phyloP scores from a whole-genome alignment of 92 coral and sea anemone genomes.

The Actinernus sp. region DNA sequence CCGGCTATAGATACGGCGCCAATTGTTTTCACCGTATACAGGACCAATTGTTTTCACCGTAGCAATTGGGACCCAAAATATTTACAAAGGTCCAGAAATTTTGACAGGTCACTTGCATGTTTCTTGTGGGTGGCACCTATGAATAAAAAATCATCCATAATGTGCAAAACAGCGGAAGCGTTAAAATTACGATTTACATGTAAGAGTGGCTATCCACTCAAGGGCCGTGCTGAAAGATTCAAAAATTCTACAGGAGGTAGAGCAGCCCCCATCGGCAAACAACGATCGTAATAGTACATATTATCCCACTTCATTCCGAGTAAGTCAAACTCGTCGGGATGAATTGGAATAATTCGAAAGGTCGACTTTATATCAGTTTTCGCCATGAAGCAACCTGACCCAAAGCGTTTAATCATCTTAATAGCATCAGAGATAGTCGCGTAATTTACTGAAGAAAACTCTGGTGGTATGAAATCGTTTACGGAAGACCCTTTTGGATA shows the following conservation, averaged over 20 bases:
- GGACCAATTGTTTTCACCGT: too few species aligned
- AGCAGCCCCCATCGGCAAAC: conserved; percentile 48
- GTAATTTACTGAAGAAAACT: conserved; percentile 22
- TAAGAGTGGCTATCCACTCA: conserved; percentile 53
- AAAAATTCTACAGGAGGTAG: conserved; percentile 43
- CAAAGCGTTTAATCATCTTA: not conserved
- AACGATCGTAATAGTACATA: conserved; percentile 16
- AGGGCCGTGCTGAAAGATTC: too few species aligned
- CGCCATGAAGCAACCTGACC: conserved; percentile 7
- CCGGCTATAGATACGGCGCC: too few species aligned
- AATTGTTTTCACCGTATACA: too few species aligned
- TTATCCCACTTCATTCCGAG: conserved; percentile 36
- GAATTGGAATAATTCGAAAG: conserved; percentile 38
- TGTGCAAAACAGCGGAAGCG: conserved; percentile 13
- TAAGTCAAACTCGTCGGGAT: conserved; percentile 34
- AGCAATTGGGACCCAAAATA: too few species aligned
- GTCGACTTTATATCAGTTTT: conserved; percentile 33
- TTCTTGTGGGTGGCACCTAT: too few species aligned
- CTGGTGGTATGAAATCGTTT: conserved; percentile 19
- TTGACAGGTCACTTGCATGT: too few species aligned
- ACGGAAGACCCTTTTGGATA: conserved; percentile 28
- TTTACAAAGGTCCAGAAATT: too few species aligned
- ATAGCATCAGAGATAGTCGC: conserved; percentile 31
- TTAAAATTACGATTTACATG: too few species aligned
- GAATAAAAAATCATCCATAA: conserved; percentile 36